Conservation (phyloP, 1,140 invertebrate genomes). For the Lordiphosa collinella region DNA sequence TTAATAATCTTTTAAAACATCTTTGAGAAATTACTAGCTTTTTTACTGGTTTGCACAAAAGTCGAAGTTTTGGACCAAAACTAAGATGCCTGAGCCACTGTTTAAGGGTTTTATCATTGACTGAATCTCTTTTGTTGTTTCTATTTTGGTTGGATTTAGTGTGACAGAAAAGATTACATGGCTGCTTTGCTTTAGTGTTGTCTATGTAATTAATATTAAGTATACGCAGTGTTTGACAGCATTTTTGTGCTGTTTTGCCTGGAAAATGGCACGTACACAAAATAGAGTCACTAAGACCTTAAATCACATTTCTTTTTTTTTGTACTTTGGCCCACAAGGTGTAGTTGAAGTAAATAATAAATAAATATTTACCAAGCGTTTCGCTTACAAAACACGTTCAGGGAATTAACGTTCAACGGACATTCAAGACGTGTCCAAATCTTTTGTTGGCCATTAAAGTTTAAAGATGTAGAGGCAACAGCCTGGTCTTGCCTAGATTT, state of each 20-base stretch:
- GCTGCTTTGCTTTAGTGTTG: constrained; percentile 22
- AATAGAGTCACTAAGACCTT: constrained; percentile 54
- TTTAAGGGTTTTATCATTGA: too few relatives aligned
- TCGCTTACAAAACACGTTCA: constrained; percentile 68
- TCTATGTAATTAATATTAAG: constrained; percentile 73
- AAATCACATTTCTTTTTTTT: constrained; percentile 51
- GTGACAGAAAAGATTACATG: not conserved
- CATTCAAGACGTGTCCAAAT: constrained; percentile 59
- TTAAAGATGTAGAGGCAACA: constrained; percentile 74
- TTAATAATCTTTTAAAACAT: too few relatives aligned
- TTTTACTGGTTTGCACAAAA: too few relatives aligned
- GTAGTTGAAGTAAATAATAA: constrained; percentile 70
- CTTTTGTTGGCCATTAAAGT: constrained; percentile 64
- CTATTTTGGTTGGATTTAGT: not conserved
- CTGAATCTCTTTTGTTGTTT: too few relatives aligned
- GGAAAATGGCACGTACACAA: constrained; percentile 53
- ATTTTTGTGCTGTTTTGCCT: constrained; percentile 39
- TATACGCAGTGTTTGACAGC: constrained; percentile 69
- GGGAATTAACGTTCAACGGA: constrained; percentile 53
- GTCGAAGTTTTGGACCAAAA: too few relatives aligned
- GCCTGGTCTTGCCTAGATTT: constrained; percentile 65
- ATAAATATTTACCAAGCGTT: constrained; percentile 73
- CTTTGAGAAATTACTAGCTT: too few relatives aligned
- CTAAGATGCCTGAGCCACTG: too few relatives aligned
- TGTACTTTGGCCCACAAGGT: constrained; percentile 43